Conservation (phyloP, 2,113 vertebrate species). For the Etheostoma spectabile region DNA sequence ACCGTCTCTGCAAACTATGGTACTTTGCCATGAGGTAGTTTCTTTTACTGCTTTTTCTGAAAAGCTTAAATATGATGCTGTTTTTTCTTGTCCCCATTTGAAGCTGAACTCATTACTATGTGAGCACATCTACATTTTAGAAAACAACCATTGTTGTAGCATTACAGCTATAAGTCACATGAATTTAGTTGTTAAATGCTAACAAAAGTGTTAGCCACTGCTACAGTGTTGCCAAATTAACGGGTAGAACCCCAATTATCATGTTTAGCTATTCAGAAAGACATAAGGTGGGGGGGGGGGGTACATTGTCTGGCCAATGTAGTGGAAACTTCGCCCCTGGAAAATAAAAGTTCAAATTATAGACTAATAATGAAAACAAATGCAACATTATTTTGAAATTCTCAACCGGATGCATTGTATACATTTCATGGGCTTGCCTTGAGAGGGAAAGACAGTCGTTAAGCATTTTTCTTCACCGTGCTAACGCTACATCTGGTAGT, state of each 20-base stretch:
- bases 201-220: background rate
- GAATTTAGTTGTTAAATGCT: background rate
- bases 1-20: too few relatives aligned
- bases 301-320: background rate
- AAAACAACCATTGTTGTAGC: background rate
- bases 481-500: conserved; percentile 16
- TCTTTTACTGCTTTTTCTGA: background rate
- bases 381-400: conserved; percentile 54
- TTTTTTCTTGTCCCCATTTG: background rate
- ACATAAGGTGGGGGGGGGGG: background rate
- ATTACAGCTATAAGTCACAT: too few relatives aligned
- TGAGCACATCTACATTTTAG: background rate
- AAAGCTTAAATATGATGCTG: background rate
- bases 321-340: background rate
- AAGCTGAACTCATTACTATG: background rate
- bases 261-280: background rate
- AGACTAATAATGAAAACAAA: too few relatives aligned
- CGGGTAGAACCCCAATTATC: too few relatives aligned
- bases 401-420: conserved; percentile 12
- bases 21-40: background rate
- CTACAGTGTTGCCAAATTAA: too few relatives aligned
- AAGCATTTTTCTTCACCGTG: conserved; percentile 8
- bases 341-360: background rate
- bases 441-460: background rate
- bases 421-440: background rate